A percentile compares a stretch with the other conserved stretches of the same genome.
These are phyloP conservation scores for Ceratina japonica DNA, from an alignment of 1,140 invertebrate genomes.

Conservation along the genomic window DNA sequence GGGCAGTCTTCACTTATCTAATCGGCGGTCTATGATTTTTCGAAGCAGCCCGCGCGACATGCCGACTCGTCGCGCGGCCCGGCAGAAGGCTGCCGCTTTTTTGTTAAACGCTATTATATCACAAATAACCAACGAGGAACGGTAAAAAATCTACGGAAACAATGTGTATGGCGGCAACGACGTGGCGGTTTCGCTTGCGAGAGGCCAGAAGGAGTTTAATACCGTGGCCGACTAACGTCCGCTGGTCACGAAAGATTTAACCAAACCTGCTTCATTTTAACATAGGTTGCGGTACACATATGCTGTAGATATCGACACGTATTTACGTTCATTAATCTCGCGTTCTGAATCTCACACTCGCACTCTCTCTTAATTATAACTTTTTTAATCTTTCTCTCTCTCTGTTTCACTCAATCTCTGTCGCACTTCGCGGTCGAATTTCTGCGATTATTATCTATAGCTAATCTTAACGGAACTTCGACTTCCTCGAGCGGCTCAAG, in stretches of 20 bases:
- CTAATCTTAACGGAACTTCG: too few relatives aligned
- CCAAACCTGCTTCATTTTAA: slow-evolving; percentile 6
- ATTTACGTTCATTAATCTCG: background rate
- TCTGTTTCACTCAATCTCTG: too few relatives aligned
- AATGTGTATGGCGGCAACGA: slow-evolving; percentile 7
- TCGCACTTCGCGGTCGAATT: background rate
- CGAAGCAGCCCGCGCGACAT: background rate
- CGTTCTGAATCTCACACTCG: slow-evolving; percentile 8
- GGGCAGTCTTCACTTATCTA: background rate
- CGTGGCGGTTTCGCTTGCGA: background rate
- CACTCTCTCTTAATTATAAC: background rate
- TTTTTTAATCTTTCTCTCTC: too few relatives aligned
- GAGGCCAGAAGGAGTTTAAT: background rate
- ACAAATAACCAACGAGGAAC: slow-evolving; percentile 36
- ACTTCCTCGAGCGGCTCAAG: too few relatives aligned
- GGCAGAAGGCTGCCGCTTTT: background rate
- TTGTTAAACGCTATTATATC: slow-evolving; percentile 20
- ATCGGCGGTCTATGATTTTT: background rate
- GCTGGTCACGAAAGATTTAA: background rate
- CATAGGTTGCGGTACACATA: slow-evolving; percentile 31
- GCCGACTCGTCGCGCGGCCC: background rate
- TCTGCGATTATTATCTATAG: too few relatives aligned
- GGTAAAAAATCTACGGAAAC: slow-evolving; percentile 49
- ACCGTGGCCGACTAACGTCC: too few relatives aligned
- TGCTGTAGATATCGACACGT: slow-evolving; percentile 30